Evolutionary conservation across 2,888 invertebrate genomes (phyloP).

Genomic region (Mythimna vitellina): DNA sequence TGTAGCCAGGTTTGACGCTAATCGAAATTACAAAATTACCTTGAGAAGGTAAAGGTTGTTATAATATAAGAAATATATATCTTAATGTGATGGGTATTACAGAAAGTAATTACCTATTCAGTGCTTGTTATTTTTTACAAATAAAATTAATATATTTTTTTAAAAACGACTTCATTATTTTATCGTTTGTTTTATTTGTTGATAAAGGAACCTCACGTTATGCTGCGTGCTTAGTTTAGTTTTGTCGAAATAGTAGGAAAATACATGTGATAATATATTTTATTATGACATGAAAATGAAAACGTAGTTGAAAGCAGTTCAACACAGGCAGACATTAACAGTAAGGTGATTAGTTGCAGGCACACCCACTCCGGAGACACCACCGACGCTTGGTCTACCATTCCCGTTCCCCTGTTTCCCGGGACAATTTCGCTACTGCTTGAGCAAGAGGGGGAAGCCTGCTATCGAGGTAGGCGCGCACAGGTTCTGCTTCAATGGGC

Average conservation of each 20-base stretch:
- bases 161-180: neutral
- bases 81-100: slow-evolving; percentile 10
- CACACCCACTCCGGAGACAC: slow-evolving; percentile 74
- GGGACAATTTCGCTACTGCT: slow-evolving; percentile 87
- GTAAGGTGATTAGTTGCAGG: slow-evolving; percentile 82
- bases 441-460: slow-evolving; percentile 88
- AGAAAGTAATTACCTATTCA: neutral
- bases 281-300: neutral
- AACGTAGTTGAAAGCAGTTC: slow-evolving; percentile 16
- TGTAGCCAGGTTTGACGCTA: neutral
- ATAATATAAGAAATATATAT: neutral
- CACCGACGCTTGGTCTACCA: slow-evolving; percentile 85
- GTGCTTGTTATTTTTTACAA: slow-evolving; percentile 15
- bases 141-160: slow-evolving; percentile 40
- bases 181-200: slow-evolving; percentile 29
- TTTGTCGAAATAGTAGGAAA: slow-evolving; percentile 7
- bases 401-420: slow-evolving; percentile 88
- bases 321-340: slow-evolving; percentile 68
- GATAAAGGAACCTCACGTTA: neutral
- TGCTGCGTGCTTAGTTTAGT: slow-evolving; percentile 3
- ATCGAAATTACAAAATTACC: slow-evolving; percentile 12
- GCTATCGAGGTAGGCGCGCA: slow-evolving; percentile 88
- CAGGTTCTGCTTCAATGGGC: slow-evolving; percentile 88
- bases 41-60: slow-evolving; percentile 2
- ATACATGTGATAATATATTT: neutral